Percentiles rank a stretch among this genome's conserved stretches.
phyloP scores from a whole-genome alignment of 2,797 vertebrate genomes.

The Psittacula echo region DNA sequence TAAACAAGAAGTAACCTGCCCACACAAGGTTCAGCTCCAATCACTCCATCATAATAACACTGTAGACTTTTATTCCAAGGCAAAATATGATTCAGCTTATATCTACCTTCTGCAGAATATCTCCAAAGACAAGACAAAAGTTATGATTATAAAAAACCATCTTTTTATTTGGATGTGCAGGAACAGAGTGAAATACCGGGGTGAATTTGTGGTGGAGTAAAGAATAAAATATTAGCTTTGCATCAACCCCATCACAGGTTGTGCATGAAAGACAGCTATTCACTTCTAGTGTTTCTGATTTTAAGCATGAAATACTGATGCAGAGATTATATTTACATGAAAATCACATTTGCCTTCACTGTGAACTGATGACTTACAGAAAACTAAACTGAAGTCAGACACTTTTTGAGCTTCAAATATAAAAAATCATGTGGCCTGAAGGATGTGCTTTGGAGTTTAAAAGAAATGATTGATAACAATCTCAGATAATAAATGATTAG shows the following conservation, averaged over 20 bases:
- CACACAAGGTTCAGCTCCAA: background rate
- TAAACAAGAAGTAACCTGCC: background rate
- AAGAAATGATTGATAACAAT: background rate
- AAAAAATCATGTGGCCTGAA: background rate
- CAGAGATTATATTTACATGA: background rate
- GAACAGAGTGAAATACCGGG: background rate
- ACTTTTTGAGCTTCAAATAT: background rate
- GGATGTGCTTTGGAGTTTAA: background rate
- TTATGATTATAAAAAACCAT: background rate
- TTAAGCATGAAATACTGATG: constrained; percentile 12
- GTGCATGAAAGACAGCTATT: background rate
- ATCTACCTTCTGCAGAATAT: background rate
- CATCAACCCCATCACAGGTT: background rate
- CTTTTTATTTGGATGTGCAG: background rate
- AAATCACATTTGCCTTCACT: background rate
- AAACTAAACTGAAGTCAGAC: constrained; percentile 3
- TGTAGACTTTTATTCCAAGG: background rate
- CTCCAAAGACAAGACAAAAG: background rate
- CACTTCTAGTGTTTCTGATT: background rate
- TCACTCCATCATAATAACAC: background rate
- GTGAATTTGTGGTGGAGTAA: background rate
- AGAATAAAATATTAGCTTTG: background rate
- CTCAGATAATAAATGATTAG: background rate
- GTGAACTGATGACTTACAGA: background rate
- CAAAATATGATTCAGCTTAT: background rate